Evolutionary conservation across 2,888 invertebrate species (phyloP), one percentile per base, ranked within the genome.

Genomic region (Acrobasis repandana): DNA sequence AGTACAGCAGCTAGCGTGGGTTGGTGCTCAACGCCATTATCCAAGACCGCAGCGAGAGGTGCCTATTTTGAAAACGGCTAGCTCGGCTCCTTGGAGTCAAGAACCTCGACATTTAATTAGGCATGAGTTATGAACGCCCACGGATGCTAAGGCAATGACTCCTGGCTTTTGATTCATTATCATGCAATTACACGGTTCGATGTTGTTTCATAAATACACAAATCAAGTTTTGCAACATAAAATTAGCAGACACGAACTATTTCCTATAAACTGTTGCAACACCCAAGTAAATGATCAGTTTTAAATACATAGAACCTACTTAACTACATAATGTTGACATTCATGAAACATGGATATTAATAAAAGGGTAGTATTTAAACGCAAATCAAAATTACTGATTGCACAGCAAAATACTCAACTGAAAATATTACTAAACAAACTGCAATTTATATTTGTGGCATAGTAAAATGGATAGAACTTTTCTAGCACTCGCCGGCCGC

Each of bases 101-200:
- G 83, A 84, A 87, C 85, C 86, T 85, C 85, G 81, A 76, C 80
- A 82, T 86, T 88, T 85, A 87, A 89, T 89, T 86, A 87, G 79
- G 79, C 79, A 79, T 86, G 85, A 88, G 83, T 86, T 87, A 86
- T 82, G 83, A 82, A 83, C 83, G 83, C 87, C 85, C 82, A 85
- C 86, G 76, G 75, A 71, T 73, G 68, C 71, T 77, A 72, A 85
- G 83, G 77, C 85, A 84, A 83, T 83, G 86, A 85, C 86, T 88
- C 77, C 80, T 83, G 79, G 72, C 78, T 82, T 80, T 86, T 86
- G 83, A 85, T 86, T 85, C 76, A 85, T 85, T 85, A 82, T 74
- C 79, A 79, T 79, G 72, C 75, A 76, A 77, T 82, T 77, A 80
- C 72, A 75, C 68, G 74, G 67, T 61, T 58, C 61, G 60, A 60